Percentiles rank a stretch among this genome's conserved stretches.
Evolutionary conservation across 2,888 invertebrate species (phyloP).

Genomic region (Tryphoninae sp.): DNA sequence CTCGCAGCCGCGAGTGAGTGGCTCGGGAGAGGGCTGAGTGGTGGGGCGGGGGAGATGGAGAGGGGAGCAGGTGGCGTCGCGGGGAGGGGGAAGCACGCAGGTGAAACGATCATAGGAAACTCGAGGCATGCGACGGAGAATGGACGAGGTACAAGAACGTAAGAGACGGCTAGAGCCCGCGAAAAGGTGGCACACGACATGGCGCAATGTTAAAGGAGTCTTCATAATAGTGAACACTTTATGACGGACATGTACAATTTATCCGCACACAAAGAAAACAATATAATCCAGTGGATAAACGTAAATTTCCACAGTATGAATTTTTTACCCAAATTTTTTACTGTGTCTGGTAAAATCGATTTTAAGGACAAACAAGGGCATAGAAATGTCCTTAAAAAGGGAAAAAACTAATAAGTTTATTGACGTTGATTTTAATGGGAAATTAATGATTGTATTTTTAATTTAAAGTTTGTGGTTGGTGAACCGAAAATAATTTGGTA

Average conservation of each 20-base stretch:
- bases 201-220: slow-evolving; percentile 47
- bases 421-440: too few relatives aligned
- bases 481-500: too few relatives aligned
- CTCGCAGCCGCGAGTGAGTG: not conserved
- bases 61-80: too few relatives aligned
- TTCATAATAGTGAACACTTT: slow-evolving; percentile 24
- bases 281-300: too few relatives aligned
- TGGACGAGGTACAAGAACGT: slow-evolving; percentile 27
- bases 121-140: slow-evolving; percentile 23
- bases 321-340: too few relatives aligned
- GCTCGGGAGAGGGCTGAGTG: too few relatives aligned
- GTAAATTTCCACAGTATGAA: too few relatives aligned
- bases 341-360: too few relatives aligned
- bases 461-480: too few relatives aligned
- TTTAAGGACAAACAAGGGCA: not conserved
- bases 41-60: too few relatives aligned
- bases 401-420: slow-evolving; percentile 6
- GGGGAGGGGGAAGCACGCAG: slow-evolving; percentile 37
- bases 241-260: not conserved
- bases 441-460: too few relatives aligned
- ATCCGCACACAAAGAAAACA: not conserved
- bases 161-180: slow-evolving; percentile 16
- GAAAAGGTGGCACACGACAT: slow-evolving; percentile 48
- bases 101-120: slow-evolving; percentile 40
- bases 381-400: slow-evolving; percentile 10